A percentile compares a stretch with the other conserved stretches of the same genome.
These are phyloP conservation scores for Pseudochaenichthys georgianus DNA, from an alignment of 2,797 vertebrate genomes.

Conservation along the genomic window DNA sequence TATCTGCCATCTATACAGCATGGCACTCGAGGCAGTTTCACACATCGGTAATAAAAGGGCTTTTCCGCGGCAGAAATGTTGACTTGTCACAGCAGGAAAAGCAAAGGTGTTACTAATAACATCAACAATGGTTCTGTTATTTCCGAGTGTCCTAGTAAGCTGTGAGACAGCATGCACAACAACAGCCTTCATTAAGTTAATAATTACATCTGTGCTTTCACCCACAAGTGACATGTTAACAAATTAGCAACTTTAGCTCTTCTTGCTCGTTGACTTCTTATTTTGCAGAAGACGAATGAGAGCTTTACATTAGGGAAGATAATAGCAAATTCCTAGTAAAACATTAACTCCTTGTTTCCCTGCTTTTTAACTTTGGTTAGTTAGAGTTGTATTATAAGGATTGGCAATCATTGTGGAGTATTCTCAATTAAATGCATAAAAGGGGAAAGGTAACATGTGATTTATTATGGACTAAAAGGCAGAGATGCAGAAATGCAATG, in stretches of 20 bases:
- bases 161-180: background rate
- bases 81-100: constrained; percentile 9
- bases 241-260: background rate
- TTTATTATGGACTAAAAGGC: background rate
- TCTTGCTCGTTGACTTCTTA: background rate
- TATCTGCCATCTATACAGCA: constrained; percentile 47
- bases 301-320: background rate
- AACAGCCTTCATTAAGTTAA: constrained; percentile 1
- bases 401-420: background rate
- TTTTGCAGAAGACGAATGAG: background rate
- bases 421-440: background rate
- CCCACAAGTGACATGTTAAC: background rate
- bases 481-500: constrained; percentile 4
- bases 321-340: background rate
- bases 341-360: constrained; percentile 1
- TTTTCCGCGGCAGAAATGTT: constrained; percentile 9
- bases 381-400: background rate
- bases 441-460: background rate
- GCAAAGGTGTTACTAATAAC: constrained; percentile 24
- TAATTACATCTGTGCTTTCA: background rate
- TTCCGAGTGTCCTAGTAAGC: constrained; percentile 3
- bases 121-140: background rate
- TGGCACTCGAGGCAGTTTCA: constrained; percentile 20
- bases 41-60: background rate
- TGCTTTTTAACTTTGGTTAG: background rate